Evolutionary conservation across 2,888 invertebrate species (phyloP).

Genomic region (Himalopsyche kuldschensis): DNA sequence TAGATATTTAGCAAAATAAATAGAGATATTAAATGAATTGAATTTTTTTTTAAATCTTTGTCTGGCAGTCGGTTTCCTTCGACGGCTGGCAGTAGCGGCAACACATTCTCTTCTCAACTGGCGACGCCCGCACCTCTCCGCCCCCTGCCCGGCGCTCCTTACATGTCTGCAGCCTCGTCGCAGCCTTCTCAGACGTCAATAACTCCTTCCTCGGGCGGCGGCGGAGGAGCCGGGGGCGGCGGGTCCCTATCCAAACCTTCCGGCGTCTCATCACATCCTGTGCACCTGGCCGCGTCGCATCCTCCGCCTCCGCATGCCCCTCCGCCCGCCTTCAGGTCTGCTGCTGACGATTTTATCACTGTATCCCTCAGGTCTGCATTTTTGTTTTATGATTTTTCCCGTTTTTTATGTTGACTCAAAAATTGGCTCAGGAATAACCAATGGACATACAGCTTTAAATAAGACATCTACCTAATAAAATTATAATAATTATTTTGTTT

Average conservation of each 20-base stretch:
- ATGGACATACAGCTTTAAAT: too few species aligned
- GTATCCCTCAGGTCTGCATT: constrained; percentile 69
- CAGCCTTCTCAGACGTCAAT: constrained; percentile 41
- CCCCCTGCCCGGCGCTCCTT: constrained; percentile 51
- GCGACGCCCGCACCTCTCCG: constrained; percentile 48
- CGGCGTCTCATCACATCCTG: constrained; percentile 46
- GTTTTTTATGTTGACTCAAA: constrained; percentile 1
- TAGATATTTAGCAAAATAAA: too few species aligned
- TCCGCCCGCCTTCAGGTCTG: constrained; percentile 69
- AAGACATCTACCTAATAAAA: too few species aligned
- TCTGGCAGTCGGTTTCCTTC: constrained; percentile 46
- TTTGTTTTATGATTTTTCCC: constrained; percentile 21
- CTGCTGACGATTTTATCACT: constrained; percentile 67
- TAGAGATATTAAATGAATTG: too few species aligned
- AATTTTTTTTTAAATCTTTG: too few species aligned
- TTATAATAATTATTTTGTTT: too few species aligned
- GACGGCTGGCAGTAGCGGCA: constrained; percentile 33
- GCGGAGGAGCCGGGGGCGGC: constrained; percentile 53
- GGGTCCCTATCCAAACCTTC: constrained; percentile 53
- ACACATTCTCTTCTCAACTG: constrained; percentile 42
- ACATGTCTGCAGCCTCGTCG: constrained; percentile 54
- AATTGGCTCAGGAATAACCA: not conserved
- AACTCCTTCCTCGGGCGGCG: constrained; percentile 42
- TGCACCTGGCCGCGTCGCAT: constrained; percentile 57
- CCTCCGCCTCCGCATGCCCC: constrained; percentile 61